Evolutionary conservation across 2,888 invertebrate genomes (phyloP).

Genomic region (Amaurobius ferox): DNA sequence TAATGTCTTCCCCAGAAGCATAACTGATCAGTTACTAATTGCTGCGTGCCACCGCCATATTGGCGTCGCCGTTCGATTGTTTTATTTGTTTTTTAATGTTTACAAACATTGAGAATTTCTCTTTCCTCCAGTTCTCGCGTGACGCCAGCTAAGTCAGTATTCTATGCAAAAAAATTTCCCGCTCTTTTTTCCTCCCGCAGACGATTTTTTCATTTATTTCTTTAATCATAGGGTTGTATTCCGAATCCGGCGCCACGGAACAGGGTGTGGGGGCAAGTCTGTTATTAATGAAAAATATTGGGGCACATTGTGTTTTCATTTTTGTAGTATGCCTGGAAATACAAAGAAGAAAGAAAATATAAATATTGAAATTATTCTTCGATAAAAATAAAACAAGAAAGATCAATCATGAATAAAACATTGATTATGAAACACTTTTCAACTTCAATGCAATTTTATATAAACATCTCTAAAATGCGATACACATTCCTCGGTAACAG

Average conservation of each 20-base stretch:
- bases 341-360: no score
- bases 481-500: no score
- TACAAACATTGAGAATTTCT: slow-evolving; percentile 53
- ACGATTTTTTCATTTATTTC: slow-evolving; percentile 3
- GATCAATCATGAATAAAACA: no score
- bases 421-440: no score
- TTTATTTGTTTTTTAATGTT: slow-evolving; percentile 46
- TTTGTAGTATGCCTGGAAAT: no score
- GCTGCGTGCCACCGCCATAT: slow-evolving; percentile 33
- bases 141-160: slow-evolving; percentile 13
- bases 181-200: slow-evolving; percentile 24
- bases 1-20: slow-evolving; percentile 31
- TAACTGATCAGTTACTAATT: slow-evolving; percentile 65
- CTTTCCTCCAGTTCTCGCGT: slow-evolving; percentile 8
- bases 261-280: neutral
- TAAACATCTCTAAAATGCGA: no score
- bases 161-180: slow-evolving; percentile 32
- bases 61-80: slow-evolving; percentile 40
- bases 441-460: no score
- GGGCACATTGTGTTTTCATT: no score
- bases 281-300: no score
- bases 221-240: slow-evolving; percentile 27
- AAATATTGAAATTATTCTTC: no score
- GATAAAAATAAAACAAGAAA: no score
- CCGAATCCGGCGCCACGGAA: neutral